A percentile compares a stretch with the other conserved stretches of the same genome.
These are phyloP conservation scores for Pangasianodon gigas DNA, from an alignment of 2,113 vertebrate species.

Conservation along the genomic window DNA sequence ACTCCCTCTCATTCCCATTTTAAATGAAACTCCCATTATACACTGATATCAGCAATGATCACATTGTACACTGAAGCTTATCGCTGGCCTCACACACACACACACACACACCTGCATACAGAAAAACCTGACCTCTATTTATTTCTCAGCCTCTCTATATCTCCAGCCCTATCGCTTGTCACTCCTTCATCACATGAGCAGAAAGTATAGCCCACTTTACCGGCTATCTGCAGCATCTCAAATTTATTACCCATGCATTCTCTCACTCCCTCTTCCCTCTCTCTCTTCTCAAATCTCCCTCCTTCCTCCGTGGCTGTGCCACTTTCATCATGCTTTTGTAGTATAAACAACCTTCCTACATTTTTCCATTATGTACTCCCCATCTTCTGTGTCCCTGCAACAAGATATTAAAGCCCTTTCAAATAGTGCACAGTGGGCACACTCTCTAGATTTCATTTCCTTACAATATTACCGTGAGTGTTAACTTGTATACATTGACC, in stretches of 20 bases:
- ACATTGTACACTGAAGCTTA: slow-evolving; percentile 29
- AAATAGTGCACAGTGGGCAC: background rate
- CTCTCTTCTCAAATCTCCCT: slow-evolving; percentile 9
- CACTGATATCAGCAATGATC: background rate
- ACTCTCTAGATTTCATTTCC: background rate
- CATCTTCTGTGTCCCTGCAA: slow-evolving; percentile 5
- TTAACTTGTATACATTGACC: background rate
- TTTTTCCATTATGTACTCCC: slow-evolving; percentile 10
- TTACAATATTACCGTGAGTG: background rate
- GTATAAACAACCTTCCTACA: slow-evolving; percentile 21
- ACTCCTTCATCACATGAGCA: slow-evolving; percentile 1
- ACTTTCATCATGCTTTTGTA: slow-evolving; percentile 35
- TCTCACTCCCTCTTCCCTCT: background rate
- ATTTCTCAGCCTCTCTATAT: slow-evolving; percentile 20
- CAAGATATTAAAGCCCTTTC: background rate
- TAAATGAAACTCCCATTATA: background rate
- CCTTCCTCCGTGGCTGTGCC: background rate
- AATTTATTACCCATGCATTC: slow-evolving; percentile 40
- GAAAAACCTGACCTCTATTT: background rate
- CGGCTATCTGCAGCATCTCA: slow-evolving; percentile 1
- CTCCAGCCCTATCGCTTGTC: background rate
- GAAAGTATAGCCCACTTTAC: slow-evolving; percentile 12
- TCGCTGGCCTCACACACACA: slow-evolving; percentile 18
- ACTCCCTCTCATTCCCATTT: background rate
- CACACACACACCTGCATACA: slow-evolving; percentile 1